Evolutionary conservation across 2,113 vertebrate species (phyloP), one percentile per base, ranked within the genome.

Genomic region (Lepus europaeus): DNA sequence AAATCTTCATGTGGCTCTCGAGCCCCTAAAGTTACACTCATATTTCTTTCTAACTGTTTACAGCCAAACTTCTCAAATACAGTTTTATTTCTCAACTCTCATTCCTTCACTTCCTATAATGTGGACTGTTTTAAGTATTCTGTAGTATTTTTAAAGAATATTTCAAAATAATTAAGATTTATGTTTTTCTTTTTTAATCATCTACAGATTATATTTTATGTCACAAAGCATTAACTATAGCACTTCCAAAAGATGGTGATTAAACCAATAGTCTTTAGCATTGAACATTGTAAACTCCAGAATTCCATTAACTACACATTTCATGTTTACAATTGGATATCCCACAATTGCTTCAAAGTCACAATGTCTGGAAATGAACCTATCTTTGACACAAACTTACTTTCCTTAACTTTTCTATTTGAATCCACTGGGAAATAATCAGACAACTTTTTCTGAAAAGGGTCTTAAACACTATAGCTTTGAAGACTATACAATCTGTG

Each of bases 21-120:
- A 27, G 23, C 13, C 23, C 8, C 49, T 89, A 49, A 84, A 59
- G 49, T 81, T 87, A 84, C 17, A 90, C 23, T 91, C 53, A 53
- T 89, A 91, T 87, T 86, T 94, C 59, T 81, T 92, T n/a, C 59
- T n/a, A 19, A 76, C n/a, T 86, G 17, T 89, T 95, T 95, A 83
- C 61, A 89, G n/a, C 33, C 27, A 94, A 74, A 85, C 17, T 87
- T 89, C 29, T 19, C 95, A 61, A 89, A 84, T 68, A 87, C 31
- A 8, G 8, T 76, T 92, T 78, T 91, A 78, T 96, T 87, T 80
- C 92, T 87, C 20, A 85, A 22, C 17, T 83, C 33, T 64, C 6
- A 63, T 45, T 69, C 14, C 10, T 87, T 94, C 82, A 85, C 63
- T 13, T 93, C 9, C 27, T 88, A n/a, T 78, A 81, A 80, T 49